phyloP scores from a whole-genome alignment of 2,113 vertebrate genomes.

The Poicephalus gulielmi region DNA sequence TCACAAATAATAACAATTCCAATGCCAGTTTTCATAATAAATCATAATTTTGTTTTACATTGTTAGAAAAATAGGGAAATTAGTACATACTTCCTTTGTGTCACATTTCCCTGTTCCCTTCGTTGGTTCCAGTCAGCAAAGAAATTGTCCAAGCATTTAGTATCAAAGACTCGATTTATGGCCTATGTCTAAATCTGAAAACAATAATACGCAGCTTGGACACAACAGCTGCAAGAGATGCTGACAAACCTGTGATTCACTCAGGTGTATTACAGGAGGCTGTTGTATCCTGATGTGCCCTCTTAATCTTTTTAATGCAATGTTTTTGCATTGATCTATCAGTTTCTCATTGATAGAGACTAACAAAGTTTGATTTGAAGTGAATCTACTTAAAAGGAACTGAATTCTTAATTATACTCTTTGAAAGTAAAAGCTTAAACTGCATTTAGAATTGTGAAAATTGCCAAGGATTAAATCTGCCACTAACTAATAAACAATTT shows the following conservation, averaged over 20 bases:
- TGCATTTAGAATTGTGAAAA: neutral
- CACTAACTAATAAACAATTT: neutral
- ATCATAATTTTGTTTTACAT: neutral
- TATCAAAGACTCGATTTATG: neutral
- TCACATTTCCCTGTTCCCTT: neutral
- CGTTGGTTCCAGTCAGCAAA: neutral
- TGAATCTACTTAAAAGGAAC: neutral
- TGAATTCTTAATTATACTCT: neutral
- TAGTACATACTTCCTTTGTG: neutral
- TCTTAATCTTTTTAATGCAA: neutral
- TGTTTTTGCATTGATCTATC: neutral
- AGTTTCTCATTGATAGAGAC: neutral
- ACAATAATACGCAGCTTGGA: neutral
- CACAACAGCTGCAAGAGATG: fast-evolving
- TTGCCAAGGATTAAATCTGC: neutral
- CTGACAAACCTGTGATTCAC: neutral
- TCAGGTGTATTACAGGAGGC: neutral
- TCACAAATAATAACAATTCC: neutral
- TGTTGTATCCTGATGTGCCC: neutral
- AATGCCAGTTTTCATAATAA: neutral
- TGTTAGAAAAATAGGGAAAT: neutral
- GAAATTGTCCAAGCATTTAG: neutral
- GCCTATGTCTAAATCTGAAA: too few relatives aligned
- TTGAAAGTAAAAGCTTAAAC: neutral
- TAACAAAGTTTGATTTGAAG: neutral